phyloP scores from a whole-genome alignment of 2,113 vertebrate genomes.

The Sylvietta virens region DNA sequence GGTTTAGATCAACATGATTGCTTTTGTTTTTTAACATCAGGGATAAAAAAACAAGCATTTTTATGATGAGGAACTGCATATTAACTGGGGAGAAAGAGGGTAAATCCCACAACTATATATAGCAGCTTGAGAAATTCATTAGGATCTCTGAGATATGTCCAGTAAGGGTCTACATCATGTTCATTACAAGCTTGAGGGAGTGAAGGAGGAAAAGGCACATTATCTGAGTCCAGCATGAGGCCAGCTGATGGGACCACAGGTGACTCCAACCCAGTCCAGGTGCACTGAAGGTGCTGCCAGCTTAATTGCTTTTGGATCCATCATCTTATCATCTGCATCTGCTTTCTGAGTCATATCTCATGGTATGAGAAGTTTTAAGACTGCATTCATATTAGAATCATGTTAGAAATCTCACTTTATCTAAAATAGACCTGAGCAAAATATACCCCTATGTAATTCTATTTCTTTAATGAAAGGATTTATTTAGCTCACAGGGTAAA shows the following conservation, averaged over 20 bases:
- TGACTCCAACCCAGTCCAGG: neutral
- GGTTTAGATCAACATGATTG: neutral
- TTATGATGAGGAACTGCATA: neutral
- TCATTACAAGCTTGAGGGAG: neutral
- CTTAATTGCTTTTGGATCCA: neutral
- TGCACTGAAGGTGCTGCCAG: neutral
- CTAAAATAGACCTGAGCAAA: neutral
- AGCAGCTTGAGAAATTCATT: neutral
- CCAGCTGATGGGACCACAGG: neutral
- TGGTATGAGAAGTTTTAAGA: neutral
- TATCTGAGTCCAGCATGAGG: neutral
- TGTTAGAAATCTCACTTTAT: neutral
- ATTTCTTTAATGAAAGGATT: neutral
- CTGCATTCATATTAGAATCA: neutral
- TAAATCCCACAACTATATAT: neutral
- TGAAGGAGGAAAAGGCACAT: neutral
- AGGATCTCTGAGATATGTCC: neutral
- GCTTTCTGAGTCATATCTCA: neutral
- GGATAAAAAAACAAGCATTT: neutral
- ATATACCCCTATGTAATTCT: neutral
- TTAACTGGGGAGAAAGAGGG: neutral
- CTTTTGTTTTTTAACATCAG: neutral
- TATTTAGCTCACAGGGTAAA: neutral
- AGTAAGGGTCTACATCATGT: neutral
- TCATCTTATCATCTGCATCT: neutral